Percentiles rank a stretch among this genome's conserved stretches.
phyloP scores from a whole-genome alignment of 1,140 invertebrate genomes.

The Procambarus clarkii region DNA sequence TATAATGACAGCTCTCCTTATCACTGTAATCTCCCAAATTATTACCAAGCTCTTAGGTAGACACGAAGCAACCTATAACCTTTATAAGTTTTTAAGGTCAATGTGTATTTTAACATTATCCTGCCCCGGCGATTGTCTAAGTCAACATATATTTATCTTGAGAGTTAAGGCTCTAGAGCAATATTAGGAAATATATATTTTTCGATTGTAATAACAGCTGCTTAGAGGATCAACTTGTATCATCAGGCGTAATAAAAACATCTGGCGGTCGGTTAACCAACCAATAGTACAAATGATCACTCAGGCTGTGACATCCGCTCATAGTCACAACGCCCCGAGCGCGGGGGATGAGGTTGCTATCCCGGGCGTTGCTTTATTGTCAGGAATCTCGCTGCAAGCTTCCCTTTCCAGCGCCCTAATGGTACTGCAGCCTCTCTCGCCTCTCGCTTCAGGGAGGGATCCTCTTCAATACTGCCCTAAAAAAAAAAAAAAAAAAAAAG shows the following conservation, averaged over 20 bases:
- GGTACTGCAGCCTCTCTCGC: background rate
- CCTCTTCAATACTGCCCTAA: conserved; percentile 1
- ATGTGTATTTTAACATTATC: background rate
- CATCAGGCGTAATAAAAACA: background rate
- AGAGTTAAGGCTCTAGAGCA: background rate
- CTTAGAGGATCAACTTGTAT: background rate
- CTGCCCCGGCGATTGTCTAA: background rate
- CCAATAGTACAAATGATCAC: background rate
- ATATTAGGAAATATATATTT: background rate
- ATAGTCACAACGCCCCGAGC: background rate
- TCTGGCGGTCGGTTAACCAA: background rate
- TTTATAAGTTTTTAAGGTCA: background rate
- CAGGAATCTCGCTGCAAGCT: background rate
- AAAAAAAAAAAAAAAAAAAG: too few species aligned
- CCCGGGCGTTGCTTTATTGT: background rate
- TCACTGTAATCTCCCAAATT: background rate
- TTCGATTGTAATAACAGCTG: background rate
- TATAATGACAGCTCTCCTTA: background rate
- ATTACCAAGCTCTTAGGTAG: background rate
- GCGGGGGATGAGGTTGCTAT: background rate
- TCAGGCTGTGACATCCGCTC: background rate
- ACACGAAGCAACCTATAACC: background rate
- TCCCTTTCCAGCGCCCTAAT: background rate
- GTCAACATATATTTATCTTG: background rate
- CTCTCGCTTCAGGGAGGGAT: background rate